Evolutionary conservation across 2,888 invertebrate species (phyloP), one percentile per base, ranked within the genome.

Genomic region (Caenorhabditis doughertyi): DNA sequence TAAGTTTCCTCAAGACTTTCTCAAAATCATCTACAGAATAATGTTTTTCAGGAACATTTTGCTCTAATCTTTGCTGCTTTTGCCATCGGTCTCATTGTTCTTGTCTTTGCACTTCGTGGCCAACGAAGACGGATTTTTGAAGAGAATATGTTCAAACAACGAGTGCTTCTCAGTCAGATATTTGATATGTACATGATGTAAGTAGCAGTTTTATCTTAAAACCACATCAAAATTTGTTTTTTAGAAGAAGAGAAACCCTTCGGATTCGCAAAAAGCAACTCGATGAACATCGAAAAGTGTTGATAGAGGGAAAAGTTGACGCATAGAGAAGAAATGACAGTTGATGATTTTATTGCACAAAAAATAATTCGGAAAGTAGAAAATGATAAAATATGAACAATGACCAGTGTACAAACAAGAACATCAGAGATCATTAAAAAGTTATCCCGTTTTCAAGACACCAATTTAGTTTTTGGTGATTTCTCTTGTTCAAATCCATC

Each of bases 161-260:
- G 67, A 1, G 21, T 64, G 7, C 70, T 73, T 21, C 39, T 74
- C 27, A 70, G 64, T 39, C 80, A 81, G 44, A 56, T 74, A 7
- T 81, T 62, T 25, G 80, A 81, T 35, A 74, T 74, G 53, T 74
- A 81, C 44, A 53, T 68, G 49, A 49, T 70, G 80, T 80, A 18
- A 68, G 68, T 55, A 11, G 29, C 2, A 25, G 0, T 13, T n/a
- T 27, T 25, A 13, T 7, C 25, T 25, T 32, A 4, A 18, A 13
- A 18, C 27, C 7, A 13, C 21, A 29, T 16, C 7, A 47, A 9
- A 58, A 9, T 27, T 60, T 29, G 3, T 13, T 8, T 60, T 79
- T 39, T 53, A 79, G 80, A 47, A 53, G 64, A 42, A 32, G 55
- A 8, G 70, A 68, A 53, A 42, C 67, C 0, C 9, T 81, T 5